Percentiles rank a stretch among this genome's conserved stretches.
Conservation (phyloP, 2,888 invertebrate genomes). For the Branchipolynoe longqiensis region DNA sequence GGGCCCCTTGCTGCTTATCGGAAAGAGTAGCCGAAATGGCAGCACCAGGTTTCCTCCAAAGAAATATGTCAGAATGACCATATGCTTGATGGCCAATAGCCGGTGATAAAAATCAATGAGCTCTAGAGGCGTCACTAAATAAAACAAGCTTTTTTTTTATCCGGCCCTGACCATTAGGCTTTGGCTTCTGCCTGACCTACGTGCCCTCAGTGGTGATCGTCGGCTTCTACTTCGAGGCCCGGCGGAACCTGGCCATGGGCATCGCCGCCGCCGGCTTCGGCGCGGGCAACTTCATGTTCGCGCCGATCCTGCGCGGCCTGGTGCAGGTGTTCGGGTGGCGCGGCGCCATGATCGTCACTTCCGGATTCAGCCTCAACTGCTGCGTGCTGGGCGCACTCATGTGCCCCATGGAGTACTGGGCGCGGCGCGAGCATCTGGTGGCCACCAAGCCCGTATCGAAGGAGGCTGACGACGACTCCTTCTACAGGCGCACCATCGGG, state of each 20-base stretch:
- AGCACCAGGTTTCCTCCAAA: not conserved
- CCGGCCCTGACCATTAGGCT: conserved; percentile 63
- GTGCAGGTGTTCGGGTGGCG: conserved; percentile 74
- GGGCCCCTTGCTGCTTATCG: no score
- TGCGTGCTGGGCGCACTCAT: conserved; percentile 73
- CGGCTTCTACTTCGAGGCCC: conserved; percentile 75
- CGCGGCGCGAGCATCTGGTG: not conserved
- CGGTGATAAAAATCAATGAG: no score
- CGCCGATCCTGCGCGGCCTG: conserved; percentile 71
- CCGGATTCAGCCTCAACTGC: conserved; percentile 73
- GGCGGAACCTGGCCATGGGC: conserved; percentile 75
- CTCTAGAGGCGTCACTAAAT: no score
- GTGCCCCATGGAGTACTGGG: conserved; percentile 64
- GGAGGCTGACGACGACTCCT: conserved; percentile 8
- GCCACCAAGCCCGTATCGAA: not conserved
- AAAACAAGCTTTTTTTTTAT: no score
- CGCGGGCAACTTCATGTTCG: conserved; percentile 73
- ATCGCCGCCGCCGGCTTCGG: conserved; percentile 75
- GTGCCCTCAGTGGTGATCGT: conserved; percentile 77
- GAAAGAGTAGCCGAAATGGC: not conserved
- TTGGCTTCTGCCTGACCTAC: conserved; percentile 75
- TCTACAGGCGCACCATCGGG: not conserved
- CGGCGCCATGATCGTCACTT: conserved; percentile 73
- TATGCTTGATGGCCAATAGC: no score
- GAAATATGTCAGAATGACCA: no score